Percentiles rank a stretch among this genome's conserved stretches.
phyloP scores from a whole-genome alignment of 1,140 invertebrate species.

The Drosophila trapezifrons region DNA sequence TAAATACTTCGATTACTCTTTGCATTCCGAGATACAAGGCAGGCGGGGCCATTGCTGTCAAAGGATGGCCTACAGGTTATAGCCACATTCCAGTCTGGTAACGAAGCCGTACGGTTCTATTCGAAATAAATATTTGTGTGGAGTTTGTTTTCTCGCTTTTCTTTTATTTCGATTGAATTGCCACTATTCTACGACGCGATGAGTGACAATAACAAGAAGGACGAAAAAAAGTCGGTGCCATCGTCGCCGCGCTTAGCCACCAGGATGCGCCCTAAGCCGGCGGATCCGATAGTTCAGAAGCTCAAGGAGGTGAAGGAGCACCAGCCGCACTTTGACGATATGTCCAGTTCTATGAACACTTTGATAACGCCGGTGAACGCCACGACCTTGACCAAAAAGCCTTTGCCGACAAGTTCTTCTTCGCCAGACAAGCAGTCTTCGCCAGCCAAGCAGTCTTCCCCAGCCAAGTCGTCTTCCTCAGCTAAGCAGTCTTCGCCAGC shows the following conservation, averaged over 20 bases:
- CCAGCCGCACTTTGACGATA: slow-evolving; percentile 1
- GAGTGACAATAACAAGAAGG: not conserved
- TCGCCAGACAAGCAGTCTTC: not conserved
- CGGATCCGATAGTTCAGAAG: not conserved
- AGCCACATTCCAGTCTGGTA: too few relatives aligned
- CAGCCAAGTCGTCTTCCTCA: not conserved
- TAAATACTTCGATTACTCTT: too few relatives aligned
- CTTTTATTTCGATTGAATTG: not conserved
- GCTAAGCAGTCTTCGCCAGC: not conserved
- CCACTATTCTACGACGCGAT: not conserved
- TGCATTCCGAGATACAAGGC: too few relatives aligned
- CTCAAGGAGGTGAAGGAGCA: slow-evolving; percentile 7
- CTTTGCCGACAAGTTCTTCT: too few relatives aligned
- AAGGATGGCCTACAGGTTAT: too few relatives aligned
- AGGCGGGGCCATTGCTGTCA: too few relatives aligned
- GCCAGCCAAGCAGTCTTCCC: not conserved
- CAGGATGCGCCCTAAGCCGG: not conserved
- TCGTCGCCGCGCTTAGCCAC: not conserved
- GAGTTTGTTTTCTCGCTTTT: too few relatives aligned
- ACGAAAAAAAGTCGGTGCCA: not conserved
- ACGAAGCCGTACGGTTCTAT: too few relatives aligned
- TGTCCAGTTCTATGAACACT: not conserved
- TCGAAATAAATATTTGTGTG: too few relatives aligned
- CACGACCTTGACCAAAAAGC: not conserved
- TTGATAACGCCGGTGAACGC: not conserved